A percentile compares a stretch with the other conserved stretches of the same genome.
Conservation (phyloP, 2,888 invertebrate species). For the Andrena fulva region DNA sequence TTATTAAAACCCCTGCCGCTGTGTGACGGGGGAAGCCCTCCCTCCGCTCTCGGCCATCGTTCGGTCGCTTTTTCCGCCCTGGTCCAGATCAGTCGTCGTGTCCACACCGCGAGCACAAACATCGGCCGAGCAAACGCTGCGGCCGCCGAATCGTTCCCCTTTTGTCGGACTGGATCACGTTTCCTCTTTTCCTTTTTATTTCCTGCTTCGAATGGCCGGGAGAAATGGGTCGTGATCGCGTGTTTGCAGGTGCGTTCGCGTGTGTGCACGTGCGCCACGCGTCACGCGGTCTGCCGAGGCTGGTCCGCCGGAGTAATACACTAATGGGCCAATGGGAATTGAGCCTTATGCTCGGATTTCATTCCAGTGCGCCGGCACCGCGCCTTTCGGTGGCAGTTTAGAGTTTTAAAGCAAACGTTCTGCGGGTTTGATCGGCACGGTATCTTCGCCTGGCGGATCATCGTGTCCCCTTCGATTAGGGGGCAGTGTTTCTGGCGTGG, state of each 20-base stretch:
- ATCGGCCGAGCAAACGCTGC: constrained; percentile 25
- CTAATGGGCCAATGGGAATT: constrained; percentile 34
- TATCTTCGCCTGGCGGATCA: constrained; percentile 4
- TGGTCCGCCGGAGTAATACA: constrained; percentile 26
- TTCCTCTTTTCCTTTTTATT: constrained; percentile 49
- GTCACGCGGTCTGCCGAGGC: constrained; percentile 27
- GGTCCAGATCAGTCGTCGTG: constrained; percentile 19
- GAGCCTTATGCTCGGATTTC: constrained; percentile 15
- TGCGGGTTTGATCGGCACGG: constrained; percentile 4
- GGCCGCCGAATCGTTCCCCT: constrained; percentile 58
- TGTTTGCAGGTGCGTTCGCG: constrained; percentile 20
- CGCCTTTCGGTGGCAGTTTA: constrained; percentile 15
- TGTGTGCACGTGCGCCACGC: constrained; percentile 14
- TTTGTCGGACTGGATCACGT: constrained; percentile 65
- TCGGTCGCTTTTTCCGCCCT: constrained; percentile 20
- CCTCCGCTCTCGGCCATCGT: not conserved
- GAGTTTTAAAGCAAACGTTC: constrained; percentile 1
- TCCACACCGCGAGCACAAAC: constrained; percentile 25
- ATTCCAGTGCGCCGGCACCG: not conserved
- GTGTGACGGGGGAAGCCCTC: not conserved
- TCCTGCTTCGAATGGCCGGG: constrained; percentile 53
- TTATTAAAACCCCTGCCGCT: not conserved
- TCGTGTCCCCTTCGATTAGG: not conserved
- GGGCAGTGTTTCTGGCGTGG: not conserved
- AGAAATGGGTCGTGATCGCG: constrained; percentile 67